Percentiles rank a stretch among this genome's conserved stretches.
Evolutionary conservation across 1,140 invertebrate species (phyloP).

Genomic region (Temnothorax curvispinosus): DNA sequence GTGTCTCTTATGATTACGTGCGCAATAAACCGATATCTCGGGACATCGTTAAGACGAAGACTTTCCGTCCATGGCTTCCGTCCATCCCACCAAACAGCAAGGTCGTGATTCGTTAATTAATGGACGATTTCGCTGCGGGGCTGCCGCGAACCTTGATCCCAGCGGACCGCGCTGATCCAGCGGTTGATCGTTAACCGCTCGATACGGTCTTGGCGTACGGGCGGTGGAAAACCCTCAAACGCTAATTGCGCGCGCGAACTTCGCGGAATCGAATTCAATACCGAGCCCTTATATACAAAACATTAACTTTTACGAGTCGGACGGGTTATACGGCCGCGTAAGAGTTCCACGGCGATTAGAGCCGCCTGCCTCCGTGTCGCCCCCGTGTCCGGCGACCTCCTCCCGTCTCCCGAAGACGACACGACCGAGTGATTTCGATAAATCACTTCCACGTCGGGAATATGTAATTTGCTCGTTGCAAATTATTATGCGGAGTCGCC

Average conservation of each 20-base stretch:
- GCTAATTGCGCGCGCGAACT: conserved; percentile 29
- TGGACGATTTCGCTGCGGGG: conserved; percentile 30
- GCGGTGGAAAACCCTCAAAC: conserved; percentile 22
- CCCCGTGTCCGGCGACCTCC: background rate
- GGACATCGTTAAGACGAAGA: conserved; percentile 46
- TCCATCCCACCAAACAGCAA: conserved; percentile 46
- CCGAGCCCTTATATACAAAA: conserved; percentile 22
- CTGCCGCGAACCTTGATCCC: conserved; percentile 43
- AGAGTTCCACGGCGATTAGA: conserved; percentile 11
- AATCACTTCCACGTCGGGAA: conserved; percentile 26
- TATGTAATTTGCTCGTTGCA: conserved; percentile 31
- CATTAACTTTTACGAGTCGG: conserved; percentile 22
- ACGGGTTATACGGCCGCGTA: background rate
- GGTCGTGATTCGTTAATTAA: conserved; percentile 57
- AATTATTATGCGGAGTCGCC: conserved; percentile 8
- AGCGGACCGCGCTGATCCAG: background rate
- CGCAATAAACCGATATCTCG: conserved; percentile 62
- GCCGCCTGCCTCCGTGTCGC: background rate
- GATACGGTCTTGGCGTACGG: background rate
- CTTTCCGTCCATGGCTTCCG: conserved; percentile 51
- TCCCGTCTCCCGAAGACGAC: background rate
- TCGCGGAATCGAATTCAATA: conserved; percentile 28
- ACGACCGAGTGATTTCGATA: conserved; percentile 9
- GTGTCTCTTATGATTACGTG: conserved; percentile 57
- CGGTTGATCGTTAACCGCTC: conserved; percentile 17